Conservation (phyloP, 2,888 invertebrate species). For the Eudemis profundana region DNA sequence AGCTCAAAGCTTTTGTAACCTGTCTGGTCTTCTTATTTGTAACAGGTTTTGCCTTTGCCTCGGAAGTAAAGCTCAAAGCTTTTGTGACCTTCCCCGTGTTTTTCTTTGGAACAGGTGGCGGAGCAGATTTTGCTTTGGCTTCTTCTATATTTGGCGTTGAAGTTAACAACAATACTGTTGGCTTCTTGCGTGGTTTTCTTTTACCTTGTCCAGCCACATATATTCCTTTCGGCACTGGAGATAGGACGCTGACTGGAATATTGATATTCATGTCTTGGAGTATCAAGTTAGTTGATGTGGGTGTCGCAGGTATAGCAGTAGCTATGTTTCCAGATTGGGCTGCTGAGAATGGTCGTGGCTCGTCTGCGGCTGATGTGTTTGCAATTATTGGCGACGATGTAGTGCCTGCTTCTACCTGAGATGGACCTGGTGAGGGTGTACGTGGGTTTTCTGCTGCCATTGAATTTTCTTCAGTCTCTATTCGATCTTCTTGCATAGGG, state of each 20-base stretch:
- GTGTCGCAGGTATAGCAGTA: constrained; percentile 40
- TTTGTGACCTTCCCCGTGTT: constrained; percentile 44
- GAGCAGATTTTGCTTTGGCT: constrained; percentile 47
- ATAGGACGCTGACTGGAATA: constrained; percentile 46
- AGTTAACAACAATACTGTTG: constrained; percentile 47
- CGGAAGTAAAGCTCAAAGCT: constrained; percentile 41
- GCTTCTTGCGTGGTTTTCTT: constrained; percentile 48
- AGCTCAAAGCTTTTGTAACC: background rate
- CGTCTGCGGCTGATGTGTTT: constrained; percentile 41
- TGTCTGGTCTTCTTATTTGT: constrained; percentile 2
- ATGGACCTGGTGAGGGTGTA: constrained; percentile 40
- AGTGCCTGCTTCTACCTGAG: constrained; percentile 42
- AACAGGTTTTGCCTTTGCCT: constrained; percentile 4
- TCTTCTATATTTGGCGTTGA: constrained; percentile 44
- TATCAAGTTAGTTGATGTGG: constrained; percentile 28
- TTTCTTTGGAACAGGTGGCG: constrained; percentile 47
- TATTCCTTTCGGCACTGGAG: constrained; percentile 47
- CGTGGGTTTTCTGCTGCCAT: constrained; percentile 34
- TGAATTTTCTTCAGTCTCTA: constrained; percentile 19
- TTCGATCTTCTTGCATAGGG: too few relatives aligned
- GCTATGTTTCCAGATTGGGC: constrained; percentile 33
- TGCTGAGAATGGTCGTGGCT: constrained; percentile 22
- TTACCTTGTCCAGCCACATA: constrained; percentile 50
- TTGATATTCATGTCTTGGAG: constrained; percentile 29
- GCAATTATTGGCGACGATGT: constrained; percentile 42